Conservation (phyloP, 2,113 vertebrate genomes). For the Sigmodon hispidus region DNA sequence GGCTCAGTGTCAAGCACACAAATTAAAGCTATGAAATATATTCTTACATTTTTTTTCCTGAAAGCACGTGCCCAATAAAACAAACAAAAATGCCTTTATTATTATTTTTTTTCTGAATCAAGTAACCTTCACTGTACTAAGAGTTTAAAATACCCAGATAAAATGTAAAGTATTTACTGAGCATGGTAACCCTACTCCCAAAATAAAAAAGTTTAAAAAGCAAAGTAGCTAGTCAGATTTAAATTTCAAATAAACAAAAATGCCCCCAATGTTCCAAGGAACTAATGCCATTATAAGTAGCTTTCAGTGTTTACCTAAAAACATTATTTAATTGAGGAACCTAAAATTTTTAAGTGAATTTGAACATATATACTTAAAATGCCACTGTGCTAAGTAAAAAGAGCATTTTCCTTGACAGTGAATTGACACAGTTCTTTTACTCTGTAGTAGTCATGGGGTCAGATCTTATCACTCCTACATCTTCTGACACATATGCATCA, state of each 20-base stretch:
- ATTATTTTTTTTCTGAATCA: slow-evolving; percentile 35
- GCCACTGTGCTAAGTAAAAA: neutral
- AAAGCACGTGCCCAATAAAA: neutral
- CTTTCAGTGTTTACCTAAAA: neutral
- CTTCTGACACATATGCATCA: neutral
- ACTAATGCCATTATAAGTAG: neutral
- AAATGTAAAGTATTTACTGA: neutral
- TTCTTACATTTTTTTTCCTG: neutral
- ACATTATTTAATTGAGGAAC: neutral
- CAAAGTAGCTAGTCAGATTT: neutral
- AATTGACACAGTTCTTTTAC: neutral
- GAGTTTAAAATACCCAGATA: neutral
- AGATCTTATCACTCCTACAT: neutral
- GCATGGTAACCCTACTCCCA: neutral
- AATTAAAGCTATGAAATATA: neutral
- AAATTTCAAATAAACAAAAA: slow-evolving; percentile 13
- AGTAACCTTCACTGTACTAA: neutral
- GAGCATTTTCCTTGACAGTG: neutral
- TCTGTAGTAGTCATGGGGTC: neutral
- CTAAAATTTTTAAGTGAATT: slow-evolving; percentile 23
- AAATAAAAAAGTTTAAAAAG: neutral
- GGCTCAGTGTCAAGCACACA: neutral
- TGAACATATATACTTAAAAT: neutral
- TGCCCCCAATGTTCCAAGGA: neutral
- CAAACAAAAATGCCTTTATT: neutral